Base-by-base conservation (phyloP, 2,113 vertebrate species). In the Etheostoma cragini region DNA sequence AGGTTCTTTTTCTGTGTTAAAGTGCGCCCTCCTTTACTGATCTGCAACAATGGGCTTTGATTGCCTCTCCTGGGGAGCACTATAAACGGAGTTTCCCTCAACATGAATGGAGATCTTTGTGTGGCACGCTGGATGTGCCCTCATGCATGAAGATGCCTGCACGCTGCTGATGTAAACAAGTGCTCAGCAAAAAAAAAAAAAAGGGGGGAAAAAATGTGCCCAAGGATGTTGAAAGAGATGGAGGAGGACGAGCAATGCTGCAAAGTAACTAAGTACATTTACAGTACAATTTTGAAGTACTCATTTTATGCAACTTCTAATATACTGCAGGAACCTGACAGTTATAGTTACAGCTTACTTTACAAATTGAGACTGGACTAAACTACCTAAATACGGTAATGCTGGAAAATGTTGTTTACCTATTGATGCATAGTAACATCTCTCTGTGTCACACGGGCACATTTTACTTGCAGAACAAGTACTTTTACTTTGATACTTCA, bases 101-200 rank as follows among this genome's bases (percentile, higher is more conserved):
- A 84, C 71, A 85, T 78, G 72, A 87, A 79, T 86, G 72, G 22
- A 72, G 63, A 79, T 85, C 84, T 80, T 85, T 76, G 82, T 88
- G 80, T 62, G 56, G 76, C 6, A 10, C 5, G 22, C 83, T 86
- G 77, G 80, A 83, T 86, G 84, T 76, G 79, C 63, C 30, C 65
- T 87, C 86, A 90, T 84, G 90, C 87, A 76, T 90, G 74, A 80
- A 90, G 81, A 85, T 75, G 74, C 68, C 90, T 89, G 84, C 82
- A 78, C 38, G 47, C 63, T 68, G 67, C 84, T 80, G 87, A 93
- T 85, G 83, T 66, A 87, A 82, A 91, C 77, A 88, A 76, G 65
- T 35, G 47, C 70, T 84, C 80, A 78, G 80, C 76, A 82, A 72
- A 76, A 86, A 65, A 16, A 78, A 78, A 49, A 26, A 81, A 47